Conservation (phyloP, 2,113 vertebrate species). For the Oostethus manadensis region DNA sequence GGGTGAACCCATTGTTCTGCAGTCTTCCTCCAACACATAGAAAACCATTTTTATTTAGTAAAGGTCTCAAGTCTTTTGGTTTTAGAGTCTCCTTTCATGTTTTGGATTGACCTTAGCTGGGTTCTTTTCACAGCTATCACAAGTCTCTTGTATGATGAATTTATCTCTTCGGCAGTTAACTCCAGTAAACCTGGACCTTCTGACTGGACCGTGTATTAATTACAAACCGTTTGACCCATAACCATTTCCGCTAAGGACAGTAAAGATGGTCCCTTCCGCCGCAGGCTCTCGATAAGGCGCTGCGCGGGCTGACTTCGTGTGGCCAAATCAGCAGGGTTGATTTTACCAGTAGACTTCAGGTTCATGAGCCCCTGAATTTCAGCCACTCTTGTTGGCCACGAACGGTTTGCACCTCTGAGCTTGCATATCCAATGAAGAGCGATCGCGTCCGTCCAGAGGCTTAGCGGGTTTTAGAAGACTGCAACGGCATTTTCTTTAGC, state of each 20-base stretch:
- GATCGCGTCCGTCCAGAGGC: not conserved
- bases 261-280: not conserved
- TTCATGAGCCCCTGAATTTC: not conserved
- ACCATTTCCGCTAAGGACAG: too few species aligned
- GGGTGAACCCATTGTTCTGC: not conserved
- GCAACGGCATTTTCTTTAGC: conserved; percentile 1
- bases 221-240: not conserved
- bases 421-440: not conserved
- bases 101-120: not conserved
- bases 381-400: not conserved
- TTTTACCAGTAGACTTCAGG: not conserved
- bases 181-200: not conserved
- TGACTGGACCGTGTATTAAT: not conserved
- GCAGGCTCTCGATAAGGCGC: too few species aligned
- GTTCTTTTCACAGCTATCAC: not conserved
- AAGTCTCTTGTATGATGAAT: not conserved
- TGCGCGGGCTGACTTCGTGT: not conserved
- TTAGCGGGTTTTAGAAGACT: not conserved
- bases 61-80: not conserved
- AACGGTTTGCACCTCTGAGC: not conserved
- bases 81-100: not conserved
- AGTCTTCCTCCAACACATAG: not conserved
- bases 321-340: not conserved
- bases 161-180: not conserved
- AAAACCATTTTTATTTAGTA: not conserved